Conservation (phyloP, 2,113 vertebrate species). For the Telmatochromis sp. region DNA sequence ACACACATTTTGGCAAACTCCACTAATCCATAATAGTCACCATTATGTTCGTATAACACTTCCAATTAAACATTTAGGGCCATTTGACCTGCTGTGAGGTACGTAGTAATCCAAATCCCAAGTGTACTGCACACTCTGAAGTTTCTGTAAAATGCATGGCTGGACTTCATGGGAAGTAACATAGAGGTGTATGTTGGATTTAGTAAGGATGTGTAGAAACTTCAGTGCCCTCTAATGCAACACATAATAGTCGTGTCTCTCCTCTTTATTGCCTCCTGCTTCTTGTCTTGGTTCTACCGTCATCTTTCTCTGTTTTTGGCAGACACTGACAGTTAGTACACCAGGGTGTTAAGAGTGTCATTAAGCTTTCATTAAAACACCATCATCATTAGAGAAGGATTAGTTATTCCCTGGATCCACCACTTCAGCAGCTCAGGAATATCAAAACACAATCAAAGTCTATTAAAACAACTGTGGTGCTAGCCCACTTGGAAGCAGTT, state of each 20-base stretch:
- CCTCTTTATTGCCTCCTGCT: background rate
- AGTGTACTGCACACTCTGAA: background rate
- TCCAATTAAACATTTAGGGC: background rate
- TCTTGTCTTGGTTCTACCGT: background rate
- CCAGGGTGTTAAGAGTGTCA: conserved; percentile 47
- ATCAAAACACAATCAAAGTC: conserved; percentile 62
- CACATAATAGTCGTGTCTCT: background rate
- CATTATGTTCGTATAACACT: background rate
- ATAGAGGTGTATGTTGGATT: background rate
- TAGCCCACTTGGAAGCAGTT: background rate
- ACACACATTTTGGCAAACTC: background rate
- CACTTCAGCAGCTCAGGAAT: conserved; percentile 40
- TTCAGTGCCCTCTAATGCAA: background rate
- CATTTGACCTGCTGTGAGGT: background rate
- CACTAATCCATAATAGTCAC: background rate
- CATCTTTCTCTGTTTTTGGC: conserved; percentile 26
- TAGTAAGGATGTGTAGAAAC: background rate
- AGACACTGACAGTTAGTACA: conserved; percentile 34
- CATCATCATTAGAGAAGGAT: conserved; percentile 69
- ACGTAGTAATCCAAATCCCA: background rate
- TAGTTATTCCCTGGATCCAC: conserved; percentile 48
- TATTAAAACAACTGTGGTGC: conserved; percentile 46
- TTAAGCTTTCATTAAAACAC: conserved; percentile 70
- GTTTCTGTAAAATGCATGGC: background rate
- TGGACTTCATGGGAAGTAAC: background rate